Evolutionary conservation across 2,888 invertebrate species (phyloP).

Genomic region (Lasioglossum figueresi): DNA sequence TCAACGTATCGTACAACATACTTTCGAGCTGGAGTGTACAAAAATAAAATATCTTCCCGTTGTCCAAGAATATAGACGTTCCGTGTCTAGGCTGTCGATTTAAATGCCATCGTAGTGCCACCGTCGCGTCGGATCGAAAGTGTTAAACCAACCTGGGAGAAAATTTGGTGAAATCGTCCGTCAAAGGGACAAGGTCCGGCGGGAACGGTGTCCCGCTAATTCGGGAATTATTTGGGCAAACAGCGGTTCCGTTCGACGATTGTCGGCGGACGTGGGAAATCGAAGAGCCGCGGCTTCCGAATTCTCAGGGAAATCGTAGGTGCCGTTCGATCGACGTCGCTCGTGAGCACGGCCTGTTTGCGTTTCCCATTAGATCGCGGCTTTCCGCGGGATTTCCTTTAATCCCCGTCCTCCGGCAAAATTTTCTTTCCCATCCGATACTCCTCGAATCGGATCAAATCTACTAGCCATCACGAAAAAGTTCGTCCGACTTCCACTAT

Average conservation of each 20-base stretch:
- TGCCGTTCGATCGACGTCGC: conserved; percentile 39
- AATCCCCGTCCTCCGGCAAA: conserved; percentile 34
- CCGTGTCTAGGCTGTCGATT: neutral
- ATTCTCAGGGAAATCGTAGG: conserved; percentile 50
- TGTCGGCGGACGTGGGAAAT: conserved; percentile 74
- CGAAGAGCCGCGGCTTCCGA: conserved; percentile 56
- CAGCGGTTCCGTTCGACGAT: conserved; percentile 66
- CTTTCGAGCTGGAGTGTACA: no score
- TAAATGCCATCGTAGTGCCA: neutral
- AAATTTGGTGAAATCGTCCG: conserved; percentile 42
- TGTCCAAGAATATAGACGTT: neutral
- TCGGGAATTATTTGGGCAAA: conserved; percentile 77
- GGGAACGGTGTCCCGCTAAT: conserved; percentile 70
- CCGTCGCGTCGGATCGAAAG: neutral
- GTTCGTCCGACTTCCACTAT: neutral
- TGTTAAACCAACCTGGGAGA: neutral
- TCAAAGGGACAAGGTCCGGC: conserved; percentile 43
- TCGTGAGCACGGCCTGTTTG: conserved; percentile 42
- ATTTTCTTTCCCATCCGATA: neutral
- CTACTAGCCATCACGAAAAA: neutral
- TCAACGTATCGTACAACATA: no score
- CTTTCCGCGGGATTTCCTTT: conserved; percentile 49
- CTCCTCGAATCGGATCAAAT: conserved; percentile 12
- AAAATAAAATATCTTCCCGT: no score
- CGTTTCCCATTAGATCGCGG: conserved; percentile 48